Percentiles rank a stretch among this genome's conserved stretches.
phyloP scores from a whole-genome alignment of 2,888 invertebrate genomes.

The Eupithecia vulgata region DNA sequence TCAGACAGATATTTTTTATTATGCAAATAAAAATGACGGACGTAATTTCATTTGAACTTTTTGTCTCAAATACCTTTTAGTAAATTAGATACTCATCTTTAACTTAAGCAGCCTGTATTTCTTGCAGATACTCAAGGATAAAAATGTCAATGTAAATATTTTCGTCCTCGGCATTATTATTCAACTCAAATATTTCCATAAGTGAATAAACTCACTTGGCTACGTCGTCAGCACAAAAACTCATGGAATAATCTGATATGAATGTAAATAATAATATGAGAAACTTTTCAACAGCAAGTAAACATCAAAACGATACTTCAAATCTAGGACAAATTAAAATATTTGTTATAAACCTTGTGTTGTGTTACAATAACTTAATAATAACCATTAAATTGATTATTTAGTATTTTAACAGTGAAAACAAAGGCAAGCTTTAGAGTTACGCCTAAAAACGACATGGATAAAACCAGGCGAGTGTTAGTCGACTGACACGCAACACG shows the following conservation, averaged over 20 bases:
- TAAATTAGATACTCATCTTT: neutral
- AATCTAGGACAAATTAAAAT: neutral
- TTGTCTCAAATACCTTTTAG: neutral
- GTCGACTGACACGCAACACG: too few species aligned
- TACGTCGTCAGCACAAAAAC: neutral
- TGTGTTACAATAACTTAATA: neutral
- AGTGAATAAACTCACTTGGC: neutral
- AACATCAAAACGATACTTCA: neutral
- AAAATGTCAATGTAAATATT: slow-evolving; percentile 1
- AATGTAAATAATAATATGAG: neutral
- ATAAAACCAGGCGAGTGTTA: too few species aligned
- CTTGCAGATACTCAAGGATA: neutral
- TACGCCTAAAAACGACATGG: neutral
- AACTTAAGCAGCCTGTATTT: neutral
- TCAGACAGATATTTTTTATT: too few species aligned
- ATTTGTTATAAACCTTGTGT: neutral
- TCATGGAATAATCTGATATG: neutral
- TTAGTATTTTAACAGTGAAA: neutral
- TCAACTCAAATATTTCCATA: neutral
- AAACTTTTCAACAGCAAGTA: neutral
- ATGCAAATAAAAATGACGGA: too few species aligned
- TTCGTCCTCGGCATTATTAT: neutral
- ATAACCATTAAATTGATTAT: neutral
- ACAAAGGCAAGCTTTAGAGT: too few species aligned
- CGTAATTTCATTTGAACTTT: too few species aligned